These are phyloP conservation scores for Cryptoblepharus egeriae DNA, from an alignment of 2,797 vertebrate species.

Conservation along the genomic window DNA sequence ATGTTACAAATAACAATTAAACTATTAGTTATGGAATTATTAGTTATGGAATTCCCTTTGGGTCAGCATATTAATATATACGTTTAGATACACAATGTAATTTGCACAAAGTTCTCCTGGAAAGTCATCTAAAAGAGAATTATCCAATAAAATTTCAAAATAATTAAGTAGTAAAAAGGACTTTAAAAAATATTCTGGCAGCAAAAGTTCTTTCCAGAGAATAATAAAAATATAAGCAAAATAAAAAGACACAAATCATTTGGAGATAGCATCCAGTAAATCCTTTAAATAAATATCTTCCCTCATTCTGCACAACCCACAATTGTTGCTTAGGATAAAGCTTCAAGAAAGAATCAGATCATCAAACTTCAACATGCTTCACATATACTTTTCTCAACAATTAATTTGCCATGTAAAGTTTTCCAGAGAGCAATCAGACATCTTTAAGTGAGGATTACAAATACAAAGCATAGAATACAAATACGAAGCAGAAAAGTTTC, in stretches of 20 bases:
- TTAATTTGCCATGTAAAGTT: slow-evolving; percentile 26
- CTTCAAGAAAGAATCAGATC: slow-evolving; percentile 54
- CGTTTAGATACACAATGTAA: neutral
- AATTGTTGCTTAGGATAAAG: neutral
- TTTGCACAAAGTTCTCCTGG: slow-evolving; percentile 27
- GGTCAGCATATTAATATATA: neutral
- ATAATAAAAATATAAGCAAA: neutral
- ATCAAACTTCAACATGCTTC: slow-evolving; percentile 45
- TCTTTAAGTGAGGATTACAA: slow-evolving; percentile 35
- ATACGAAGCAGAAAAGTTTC: slow-evolving; percentile 48
- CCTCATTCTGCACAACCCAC: neutral
- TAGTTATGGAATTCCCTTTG: neutral
- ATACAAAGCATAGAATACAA: slow-evolving; percentile 33
- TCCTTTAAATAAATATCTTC: too few relatives aligned
- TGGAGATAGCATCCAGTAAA: neutral
- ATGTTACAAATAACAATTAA: neutral
- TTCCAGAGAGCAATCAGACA: too few relatives aligned
- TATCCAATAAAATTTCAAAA: slow-evolving; percentile 28
- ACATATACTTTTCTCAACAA: slow-evolving; percentile 14
- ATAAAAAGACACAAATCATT: neutral
- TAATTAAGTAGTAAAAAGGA: slow-evolving; percentile 32
- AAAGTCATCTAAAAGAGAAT: slow-evolving; percentile 63
- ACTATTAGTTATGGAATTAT: neutral
- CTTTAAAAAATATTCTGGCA: neutral
- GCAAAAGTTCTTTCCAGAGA: neutral